A percentile compares a stretch with the other conserved stretches of the same genome.
These are phyloP conservation scores for Polylopha cassiicola DNA, from an alignment of 2,888 invertebrate genomes.

Conservation along the genomic window DNA sequence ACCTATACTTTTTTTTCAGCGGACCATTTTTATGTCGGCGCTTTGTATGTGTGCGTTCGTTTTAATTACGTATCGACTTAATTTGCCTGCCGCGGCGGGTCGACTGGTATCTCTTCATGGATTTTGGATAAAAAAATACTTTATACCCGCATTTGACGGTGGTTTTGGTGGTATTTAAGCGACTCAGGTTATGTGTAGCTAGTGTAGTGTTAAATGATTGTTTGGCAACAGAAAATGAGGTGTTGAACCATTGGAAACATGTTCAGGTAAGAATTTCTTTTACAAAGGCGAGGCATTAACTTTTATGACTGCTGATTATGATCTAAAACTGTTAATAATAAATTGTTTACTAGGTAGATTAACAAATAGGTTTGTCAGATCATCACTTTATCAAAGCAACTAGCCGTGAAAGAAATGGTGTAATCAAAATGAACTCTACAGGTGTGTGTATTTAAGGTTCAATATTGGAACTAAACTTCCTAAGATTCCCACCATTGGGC, in stretches of 20 bases:
- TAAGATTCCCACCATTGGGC: no score
- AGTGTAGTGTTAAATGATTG: slow-evolving; percentile 25
- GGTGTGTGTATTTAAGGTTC: not conserved
- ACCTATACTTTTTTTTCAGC: slow-evolving; percentile 75
- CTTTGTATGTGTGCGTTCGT: slow-evolving; percentile 73
- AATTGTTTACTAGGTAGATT: no score
- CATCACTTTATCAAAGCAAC: no score
- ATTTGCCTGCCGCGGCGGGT: slow-evolving; percentile 66
- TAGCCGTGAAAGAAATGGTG: no score
- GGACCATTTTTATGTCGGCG: slow-evolving; percentile 73
- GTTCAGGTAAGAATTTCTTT: slow-evolving; percentile 8
- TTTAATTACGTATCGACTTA: slow-evolving; percentile 79
- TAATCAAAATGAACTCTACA: no score
- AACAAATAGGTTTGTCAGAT: no score
- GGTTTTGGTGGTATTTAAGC: slow-evolving; percentile 29
- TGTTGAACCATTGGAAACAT: slow-evolving; percentile 15
- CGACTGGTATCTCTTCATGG: slow-evolving; percentile 44
- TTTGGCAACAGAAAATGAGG: slow-evolving; percentile 40
- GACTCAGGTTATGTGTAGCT: slow-evolving; percentile 44
- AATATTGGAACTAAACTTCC: not conserved
- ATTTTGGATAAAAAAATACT: slow-evolving; percentile 33
- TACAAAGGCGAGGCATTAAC: no score
- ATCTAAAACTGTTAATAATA: no score
- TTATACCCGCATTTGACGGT: slow-evolving; percentile 23
- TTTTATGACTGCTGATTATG: no score